Percentiles rank a stretch among this genome's conserved stretches.
Evolutionary conservation across 2,888 invertebrate genomes (phyloP).

Genomic region (Norana najaformis): DNA sequence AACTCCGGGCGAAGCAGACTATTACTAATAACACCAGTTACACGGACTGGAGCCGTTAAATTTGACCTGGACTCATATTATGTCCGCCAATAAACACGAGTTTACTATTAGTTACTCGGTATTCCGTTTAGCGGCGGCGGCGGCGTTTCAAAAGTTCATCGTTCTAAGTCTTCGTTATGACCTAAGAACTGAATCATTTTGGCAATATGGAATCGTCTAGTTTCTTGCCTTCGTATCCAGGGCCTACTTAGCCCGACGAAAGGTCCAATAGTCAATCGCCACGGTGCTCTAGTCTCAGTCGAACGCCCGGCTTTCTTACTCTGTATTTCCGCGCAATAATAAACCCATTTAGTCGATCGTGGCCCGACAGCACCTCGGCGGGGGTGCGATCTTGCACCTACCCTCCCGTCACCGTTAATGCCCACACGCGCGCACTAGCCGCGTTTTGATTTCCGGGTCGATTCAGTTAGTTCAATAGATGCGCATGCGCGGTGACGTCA

Average conservation of each 20-base stretch:
- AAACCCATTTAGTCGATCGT: background rate
- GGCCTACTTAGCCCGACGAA: background rate
- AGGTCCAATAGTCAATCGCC: background rate
- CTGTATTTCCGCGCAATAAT: background rate
- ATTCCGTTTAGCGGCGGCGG: background rate
- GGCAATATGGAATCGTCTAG: background rate
- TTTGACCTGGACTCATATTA: background rate
- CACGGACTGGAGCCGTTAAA: background rate
- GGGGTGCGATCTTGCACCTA: background rate
- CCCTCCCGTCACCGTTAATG: background rate
- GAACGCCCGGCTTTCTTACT: constrained; percentile 13
- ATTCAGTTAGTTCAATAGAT: background rate
- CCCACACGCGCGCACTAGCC: constrained; percentile 14
- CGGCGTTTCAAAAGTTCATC: constrained; percentile 5
- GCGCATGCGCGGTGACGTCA: constrained; percentile 2
- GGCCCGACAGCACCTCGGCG: background rate
- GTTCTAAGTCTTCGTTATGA: constrained; percentile 13
- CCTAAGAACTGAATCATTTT: background rate
- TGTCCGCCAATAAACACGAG: background rate
- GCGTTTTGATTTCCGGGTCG: constrained; percentile 25
- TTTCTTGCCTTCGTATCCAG: background rate
- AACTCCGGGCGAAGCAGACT: background rate
- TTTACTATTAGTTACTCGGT: background rate
- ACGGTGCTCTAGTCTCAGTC: background rate
- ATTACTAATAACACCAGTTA: constrained; percentile 13